Evolutionary conservation across 2,797 vertebrate genomes (phyloP).

Genomic region (Danio kyathit): DNA sequence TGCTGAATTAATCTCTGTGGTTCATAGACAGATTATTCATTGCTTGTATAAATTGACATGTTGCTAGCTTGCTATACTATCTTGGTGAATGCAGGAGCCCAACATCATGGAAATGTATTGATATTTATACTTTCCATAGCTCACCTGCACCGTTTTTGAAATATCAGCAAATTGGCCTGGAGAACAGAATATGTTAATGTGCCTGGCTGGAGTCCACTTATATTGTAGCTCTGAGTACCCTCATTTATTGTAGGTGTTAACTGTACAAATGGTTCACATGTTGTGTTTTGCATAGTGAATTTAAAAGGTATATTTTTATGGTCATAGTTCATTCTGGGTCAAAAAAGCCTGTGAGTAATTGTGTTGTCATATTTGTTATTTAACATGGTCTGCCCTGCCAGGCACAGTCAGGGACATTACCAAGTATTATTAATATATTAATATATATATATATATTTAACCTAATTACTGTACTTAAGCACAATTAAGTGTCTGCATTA

Average conservation of each 20-base stretch:
- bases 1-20: too few relatives aligned
- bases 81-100: too few relatives aligned
- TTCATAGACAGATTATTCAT: too few relatives aligned
- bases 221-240: conserved; percentile 18
- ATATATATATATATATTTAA: too few relatives aligned
- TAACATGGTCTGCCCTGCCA: background rate
- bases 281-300: conserved; percentile 13
- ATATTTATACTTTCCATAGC: background rate
- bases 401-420: background rate
- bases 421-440: too few relatives aligned
- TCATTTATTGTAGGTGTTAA: conserved; percentile 35
- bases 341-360: conserved; percentile 25
- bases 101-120: too few relatives aligned
- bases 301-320: background rate
- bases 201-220: conserved; percentile 31
- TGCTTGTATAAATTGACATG: too few relatives aligned
- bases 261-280: background rate
- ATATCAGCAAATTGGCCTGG: conserved; percentile 33
- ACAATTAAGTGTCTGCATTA: too few relatives aligned
- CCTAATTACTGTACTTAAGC: too few relatives aligned
- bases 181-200: conserved; percentile 21
- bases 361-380: conserved; percentile 21
- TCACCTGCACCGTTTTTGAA: conserved; percentile 15
- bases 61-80: too few relatives aligned
- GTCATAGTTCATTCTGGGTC: background rate